These are phyloP conservation scores for Polietes domitor DNA, from an alignment of 2,888 invertebrate genomes.

Conservation along the genomic window DNA sequence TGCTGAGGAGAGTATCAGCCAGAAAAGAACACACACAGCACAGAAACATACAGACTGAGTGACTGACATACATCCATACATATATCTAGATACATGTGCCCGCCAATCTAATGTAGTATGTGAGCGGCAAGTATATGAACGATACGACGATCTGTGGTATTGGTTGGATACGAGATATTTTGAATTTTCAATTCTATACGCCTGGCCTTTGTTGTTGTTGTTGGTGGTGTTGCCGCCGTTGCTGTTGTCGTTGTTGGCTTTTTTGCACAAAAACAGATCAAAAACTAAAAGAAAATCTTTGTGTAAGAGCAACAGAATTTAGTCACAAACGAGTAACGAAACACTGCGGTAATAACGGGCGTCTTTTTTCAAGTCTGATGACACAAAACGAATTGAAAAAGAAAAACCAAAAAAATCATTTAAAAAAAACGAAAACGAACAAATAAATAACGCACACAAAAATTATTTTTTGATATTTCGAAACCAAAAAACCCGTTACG, in stretches of 20 bases:
- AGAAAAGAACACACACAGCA: background rate
- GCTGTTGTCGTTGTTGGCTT: conserved; percentile 6
- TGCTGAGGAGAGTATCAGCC: background rate
- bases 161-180: conserved; percentile 69
- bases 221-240: conserved; percentile 61
- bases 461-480: conserved; percentile 9
- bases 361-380: conserved; percentile 43
- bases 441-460: conserved; percentile 60
- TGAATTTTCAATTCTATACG: conserved; percentile 64
- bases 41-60: background rate
- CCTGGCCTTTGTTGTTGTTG: too few species aligned
- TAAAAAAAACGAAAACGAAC: conserved; percentile 47
- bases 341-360: conserved; percentile 79
- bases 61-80: background rate
- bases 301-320: conserved; percentile 71
- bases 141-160: conserved; percentile 9
- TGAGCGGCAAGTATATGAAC: background rate
- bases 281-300: conserved; percentile 61
- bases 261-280: conserved; percentile 52
- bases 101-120: conserved; percentile 43
- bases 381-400: conserved; percentile 41
- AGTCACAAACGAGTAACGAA: conserved; percentile 81
- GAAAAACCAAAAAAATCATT: conserved; percentile 55
- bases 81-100: background rate
- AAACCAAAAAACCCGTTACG: conserved; percentile 32